These are phyloP conservation scores for Lucinisca nassula DNA, from an alignment of 2,888 invertebrate genomes.

Conservation along the genomic window DNA sequence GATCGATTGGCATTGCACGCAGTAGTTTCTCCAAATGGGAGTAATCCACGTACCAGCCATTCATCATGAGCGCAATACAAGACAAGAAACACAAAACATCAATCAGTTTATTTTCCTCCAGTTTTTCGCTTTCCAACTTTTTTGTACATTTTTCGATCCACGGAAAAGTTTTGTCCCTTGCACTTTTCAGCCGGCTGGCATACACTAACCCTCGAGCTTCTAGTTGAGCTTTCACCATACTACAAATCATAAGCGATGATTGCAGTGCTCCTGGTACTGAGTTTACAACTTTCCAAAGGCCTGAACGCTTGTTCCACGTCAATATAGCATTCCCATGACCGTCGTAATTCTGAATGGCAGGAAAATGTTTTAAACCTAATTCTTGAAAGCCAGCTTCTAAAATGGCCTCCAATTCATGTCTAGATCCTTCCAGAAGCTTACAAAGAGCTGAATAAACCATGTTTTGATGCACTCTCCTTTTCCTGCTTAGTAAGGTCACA, in stretches of 20 bases:
- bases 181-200: too few species aligned
- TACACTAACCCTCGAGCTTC: too few species aligned
- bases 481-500: neutral
- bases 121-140: constrained; percentile 26
- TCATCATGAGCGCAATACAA: constrained; percentile 50
- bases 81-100: constrained; percentile 31
- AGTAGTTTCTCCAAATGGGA: constrained; percentile 14
- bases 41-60: constrained; percentile 49
- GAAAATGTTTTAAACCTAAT: neutral
- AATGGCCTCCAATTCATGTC: neutral
- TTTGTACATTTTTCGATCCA: constrained; percentile 24
- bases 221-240: too few species aligned
- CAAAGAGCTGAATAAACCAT: neutral
- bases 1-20: constrained; percentile 13
- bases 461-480: neutral
- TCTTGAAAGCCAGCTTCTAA: neutral
- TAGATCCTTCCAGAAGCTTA: neutral
- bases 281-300: constrained; percentile 37
- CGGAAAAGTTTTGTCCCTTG: too few species aligned
- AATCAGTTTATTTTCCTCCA: constrained; percentile 30
- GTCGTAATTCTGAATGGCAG: neutral
- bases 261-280: too few species aligned
- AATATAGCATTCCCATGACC: neutral
- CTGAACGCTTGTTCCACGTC: constrained; percentile 17
- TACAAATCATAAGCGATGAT: too few species aligned